Conservation (phyloP, 1,140 invertebrate genomes). For the Onthophagus taurus region DNA sequence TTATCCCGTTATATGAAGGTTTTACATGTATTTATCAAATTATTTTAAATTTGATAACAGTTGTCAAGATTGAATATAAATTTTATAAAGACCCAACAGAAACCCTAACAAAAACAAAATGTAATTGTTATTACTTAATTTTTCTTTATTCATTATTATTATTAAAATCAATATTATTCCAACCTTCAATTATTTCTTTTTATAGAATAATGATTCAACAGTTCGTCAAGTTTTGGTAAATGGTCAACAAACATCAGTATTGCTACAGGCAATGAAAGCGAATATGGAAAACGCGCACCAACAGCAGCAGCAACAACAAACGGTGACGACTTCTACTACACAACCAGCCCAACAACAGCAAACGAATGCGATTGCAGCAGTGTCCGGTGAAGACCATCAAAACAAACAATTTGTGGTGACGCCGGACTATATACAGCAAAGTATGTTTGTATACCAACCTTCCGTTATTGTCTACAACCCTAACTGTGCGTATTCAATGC, state of each 20-base stretch:
- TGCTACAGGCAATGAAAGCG: conserved; percentile 33
- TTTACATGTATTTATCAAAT: no score
- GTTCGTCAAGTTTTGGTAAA: conserved; percentile 33
- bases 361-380: conserved; percentile 29
- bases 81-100: no score
- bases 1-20: no score
- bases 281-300: conserved; percentile 22
- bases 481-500: conserved; percentile 37
- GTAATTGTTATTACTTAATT: no score
- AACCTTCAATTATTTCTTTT: neutral
- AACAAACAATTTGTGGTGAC: conserved; percentile 73
- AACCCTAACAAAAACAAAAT: no score
- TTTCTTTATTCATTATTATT: conserved; percentile 1
- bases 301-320: conserved; percentile 14
- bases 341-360: conserved; percentile 26
- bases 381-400: conserved; percentile 21
- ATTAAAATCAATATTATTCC: conserved; percentile 4
- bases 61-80: no score
- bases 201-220: conserved; percentile 1
- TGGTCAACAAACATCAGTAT: conserved; percentile 32
- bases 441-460: conserved; percentile 48
- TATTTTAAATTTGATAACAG: no score
- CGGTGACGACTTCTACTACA: neutral
- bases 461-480: conserved; percentile 38
- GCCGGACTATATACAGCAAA: conserved; percentile 81